A percentile compares a stretch with the other conserved stretches of the same genome.
These are phyloP conservation scores for Pyrgus malvae DNA, from an alignment of 2,888 invertebrate genomes.

Conservation along the genomic window DNA sequence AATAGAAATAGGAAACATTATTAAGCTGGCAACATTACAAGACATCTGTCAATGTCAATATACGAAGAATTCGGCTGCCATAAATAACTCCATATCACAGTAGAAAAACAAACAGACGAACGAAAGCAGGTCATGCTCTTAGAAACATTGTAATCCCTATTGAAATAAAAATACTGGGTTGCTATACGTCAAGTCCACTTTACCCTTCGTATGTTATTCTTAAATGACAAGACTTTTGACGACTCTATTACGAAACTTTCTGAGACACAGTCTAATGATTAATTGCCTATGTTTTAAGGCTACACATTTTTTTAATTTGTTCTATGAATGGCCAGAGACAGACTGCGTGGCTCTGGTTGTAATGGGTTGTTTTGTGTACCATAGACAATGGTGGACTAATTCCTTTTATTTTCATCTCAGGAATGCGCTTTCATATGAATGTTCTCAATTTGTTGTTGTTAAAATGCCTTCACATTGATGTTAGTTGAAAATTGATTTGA, in stretches of 20 bases:
- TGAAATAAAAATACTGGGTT: conserved; percentile 52
- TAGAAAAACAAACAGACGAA: conserved; percentile 41
- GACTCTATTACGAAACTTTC: conserved; percentile 15
- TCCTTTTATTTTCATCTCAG: conserved; percentile 47
- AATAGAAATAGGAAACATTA: too few species aligned
- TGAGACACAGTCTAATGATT: conserved; percentile 39
- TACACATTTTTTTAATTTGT: conserved; percentile 24
- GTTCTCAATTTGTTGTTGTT: conserved; percentile 12
- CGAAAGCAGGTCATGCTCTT: conserved; percentile 43
- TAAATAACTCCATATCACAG: conserved; percentile 33
- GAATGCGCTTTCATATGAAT: conserved; percentile 41
- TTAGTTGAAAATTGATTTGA: background rate
- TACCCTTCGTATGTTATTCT: conserved; percentile 38
- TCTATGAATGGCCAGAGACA: conserved; percentile 27
- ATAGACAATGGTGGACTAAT: conserved; percentile 41
- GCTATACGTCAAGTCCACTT: conserved; percentile 45
- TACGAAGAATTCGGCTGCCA: conserved; percentile 21
- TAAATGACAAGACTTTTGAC: conserved; percentile 12
- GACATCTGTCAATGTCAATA: conserved; percentile 24
- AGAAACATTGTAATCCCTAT: conserved; percentile 50
- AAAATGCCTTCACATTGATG: conserved; percentile 7
- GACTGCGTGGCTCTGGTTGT: conserved; percentile 32
- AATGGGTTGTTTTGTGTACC: conserved; percentile 18
- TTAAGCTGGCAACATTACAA: conserved; percentile 17
- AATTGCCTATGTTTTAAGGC: conserved; percentile 41